phyloP scores from a whole-genome alignment of 2,888 invertebrate genomes.

The Cosmopolites sordidus region DNA sequence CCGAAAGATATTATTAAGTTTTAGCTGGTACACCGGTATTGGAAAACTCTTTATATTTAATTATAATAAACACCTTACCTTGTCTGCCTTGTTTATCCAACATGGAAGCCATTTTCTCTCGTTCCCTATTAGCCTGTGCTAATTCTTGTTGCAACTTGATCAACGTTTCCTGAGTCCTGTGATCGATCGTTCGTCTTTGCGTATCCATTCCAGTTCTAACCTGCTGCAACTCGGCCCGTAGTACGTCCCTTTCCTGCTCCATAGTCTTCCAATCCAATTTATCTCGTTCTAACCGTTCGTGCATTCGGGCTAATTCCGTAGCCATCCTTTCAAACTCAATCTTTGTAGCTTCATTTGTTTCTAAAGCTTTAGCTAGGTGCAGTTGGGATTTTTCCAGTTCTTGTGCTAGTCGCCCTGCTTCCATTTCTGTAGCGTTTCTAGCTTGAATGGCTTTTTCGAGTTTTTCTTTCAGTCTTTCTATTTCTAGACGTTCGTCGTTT shows the following conservation, averaged over 20 bases:
- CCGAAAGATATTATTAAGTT: no score
- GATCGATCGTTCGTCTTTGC: conserved; percentile 61
- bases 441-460: conserved; percentile 79
- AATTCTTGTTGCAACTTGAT: conserved; percentile 70
- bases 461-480: conserved; percentile 80
- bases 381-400: conserved; percentile 83
- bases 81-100: conserved; percentile 75
- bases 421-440: conserved; percentile 78
- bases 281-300: conserved; percentile 73
- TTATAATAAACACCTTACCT: no score
- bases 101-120: conserved; percentile 73
- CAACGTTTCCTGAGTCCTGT: conserved; percentile 67
- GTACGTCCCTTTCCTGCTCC: conserved; percentile 69
- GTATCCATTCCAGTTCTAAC: conserved; percentile 61
- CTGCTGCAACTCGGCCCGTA: conserved; percentile 66
- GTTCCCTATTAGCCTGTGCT: conserved; percentile 65
- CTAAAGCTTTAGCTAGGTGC: conserved; percentile 78
- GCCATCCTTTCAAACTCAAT: conserved; percentile 84
- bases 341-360: conserved; percentile 75
- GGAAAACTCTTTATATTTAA: no score
- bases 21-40: no score
- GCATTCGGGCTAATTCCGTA: conserved; percentile 73
- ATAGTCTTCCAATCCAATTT: conserved; percentile 65
- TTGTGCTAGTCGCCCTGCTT: conserved; percentile 77
- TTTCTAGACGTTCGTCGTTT: conserved; percentile 69